Evolutionary conservation across 1,140 invertebrate genomes (phyloP).

Genomic region (Bathynomus jamesi): DNA sequence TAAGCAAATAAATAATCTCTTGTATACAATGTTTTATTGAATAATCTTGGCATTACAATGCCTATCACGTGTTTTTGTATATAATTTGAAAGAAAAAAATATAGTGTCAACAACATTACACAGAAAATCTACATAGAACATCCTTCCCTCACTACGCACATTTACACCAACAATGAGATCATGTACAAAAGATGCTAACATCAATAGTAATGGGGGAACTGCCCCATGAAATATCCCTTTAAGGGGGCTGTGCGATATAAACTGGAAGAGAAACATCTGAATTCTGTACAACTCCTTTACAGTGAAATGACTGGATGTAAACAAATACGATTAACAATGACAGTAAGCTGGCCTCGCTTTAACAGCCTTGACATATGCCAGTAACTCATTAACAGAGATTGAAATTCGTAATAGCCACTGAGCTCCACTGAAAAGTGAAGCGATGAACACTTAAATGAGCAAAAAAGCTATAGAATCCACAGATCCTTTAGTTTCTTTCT

Average conservation of each 20-base stretch:
- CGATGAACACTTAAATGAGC: too few relatives aligned
- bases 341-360: neutral
- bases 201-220: neutral
- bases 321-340: neutral
- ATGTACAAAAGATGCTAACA: slow-evolving; percentile 30
- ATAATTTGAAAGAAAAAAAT: slow-evolving; percentile 1
- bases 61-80: slow-evolving; percentile 31
- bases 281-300: too few relatives aligned
- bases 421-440: too few relatives aligned
- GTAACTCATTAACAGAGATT: too few relatives aligned
- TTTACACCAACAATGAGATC: slow-evolving; percentile 36
- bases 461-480: too few relatives aligned
- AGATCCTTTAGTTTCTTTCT: too few relatives aligned
- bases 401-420: too few relatives aligned
- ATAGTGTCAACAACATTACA: slow-evolving; percentile 29
- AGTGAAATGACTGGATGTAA: neutral
- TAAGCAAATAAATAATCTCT: slow-evolving; percentile 33
- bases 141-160: slow-evolving; percentile 31
- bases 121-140: slow-evolving; percentile 26
- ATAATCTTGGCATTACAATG: slow-evolving; percentile 22
- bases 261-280: too few relatives aligned
- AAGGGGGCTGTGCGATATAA: neutral
- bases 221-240: neutral
- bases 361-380: neutral
- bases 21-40: neutral